Evolutionary conservation across 2,113 vertebrate species (phyloP).

Genomic region (Gambusia affinis): DNA sequence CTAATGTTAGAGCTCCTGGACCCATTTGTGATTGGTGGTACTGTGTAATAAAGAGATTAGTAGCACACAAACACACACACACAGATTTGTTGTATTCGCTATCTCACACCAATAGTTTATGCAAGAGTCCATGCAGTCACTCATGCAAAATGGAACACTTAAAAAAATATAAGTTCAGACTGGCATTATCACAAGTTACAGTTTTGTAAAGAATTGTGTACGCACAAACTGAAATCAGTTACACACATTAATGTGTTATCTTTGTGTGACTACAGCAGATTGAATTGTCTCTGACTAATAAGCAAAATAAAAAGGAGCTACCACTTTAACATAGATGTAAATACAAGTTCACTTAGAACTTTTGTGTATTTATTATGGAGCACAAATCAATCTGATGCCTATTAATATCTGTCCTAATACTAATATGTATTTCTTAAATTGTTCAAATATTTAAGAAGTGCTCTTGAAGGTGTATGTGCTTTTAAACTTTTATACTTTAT

Average conservation of each 20-base stretch:
- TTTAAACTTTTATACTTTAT: not conserved
- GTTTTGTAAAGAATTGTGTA: not conserved
- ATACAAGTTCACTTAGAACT: not conserved
- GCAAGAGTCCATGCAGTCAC: constrained; percentile 18
- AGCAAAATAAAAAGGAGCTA: not conserved
- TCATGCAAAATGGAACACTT: constrained; percentile 22
- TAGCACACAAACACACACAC: not conserved
- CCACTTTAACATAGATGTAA: not conserved
- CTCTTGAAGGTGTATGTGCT: not conserved
- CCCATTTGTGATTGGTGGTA: not conserved
- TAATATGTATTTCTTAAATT: not conserved
- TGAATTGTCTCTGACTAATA: not conserved
- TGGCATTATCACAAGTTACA: not conserved
- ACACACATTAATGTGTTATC: not conserved
- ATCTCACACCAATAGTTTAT: not conserved
- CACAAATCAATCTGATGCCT: not conserved
- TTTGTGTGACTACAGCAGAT: not conserved
- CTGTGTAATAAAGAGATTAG: constrained; percentile 5
- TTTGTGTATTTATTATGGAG: not conserved
- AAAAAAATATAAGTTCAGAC: constrained; percentile 18
- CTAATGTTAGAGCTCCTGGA: not conserved
- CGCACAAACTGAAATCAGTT: not conserved
- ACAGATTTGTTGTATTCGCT: not conserved
- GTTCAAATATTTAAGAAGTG: not conserved
- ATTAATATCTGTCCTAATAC: not conserved